Percentiles rank a stretch among this genome's conserved stretches.
These are phyloP conservation scores for Mesocricetus auratus DNA, from an alignment of 2,113 vertebrate species.

Conservation along the genomic window DNA sequence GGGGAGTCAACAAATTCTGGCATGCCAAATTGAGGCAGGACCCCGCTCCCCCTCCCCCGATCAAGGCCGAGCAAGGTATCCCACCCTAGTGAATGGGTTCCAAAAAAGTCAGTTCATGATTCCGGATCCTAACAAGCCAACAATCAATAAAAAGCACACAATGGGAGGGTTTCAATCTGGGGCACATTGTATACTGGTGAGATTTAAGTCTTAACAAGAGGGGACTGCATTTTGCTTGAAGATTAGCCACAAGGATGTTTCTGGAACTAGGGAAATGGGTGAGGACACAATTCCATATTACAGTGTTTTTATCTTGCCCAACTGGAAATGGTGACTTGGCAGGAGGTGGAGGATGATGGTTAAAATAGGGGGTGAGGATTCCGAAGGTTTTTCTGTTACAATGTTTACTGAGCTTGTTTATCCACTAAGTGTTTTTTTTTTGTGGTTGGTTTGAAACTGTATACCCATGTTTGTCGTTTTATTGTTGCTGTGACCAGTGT, in stretches of 20 bases:
- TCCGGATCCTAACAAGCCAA: background rate
- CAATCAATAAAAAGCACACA: background rate
- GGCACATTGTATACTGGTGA: background rate
- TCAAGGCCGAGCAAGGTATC: too few species aligned
- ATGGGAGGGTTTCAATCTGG: background rate
- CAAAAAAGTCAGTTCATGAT: background rate
- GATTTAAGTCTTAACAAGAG: background rate
- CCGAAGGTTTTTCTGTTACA: background rate
- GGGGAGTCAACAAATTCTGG: too few species aligned
- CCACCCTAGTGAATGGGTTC: too few species aligned
- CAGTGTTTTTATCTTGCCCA: accelerated
- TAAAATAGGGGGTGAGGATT: background rate
- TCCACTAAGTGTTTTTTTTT: slow-evolving; percentile 26
- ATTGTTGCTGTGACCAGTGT: background rate
- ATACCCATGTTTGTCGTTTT: background rate
- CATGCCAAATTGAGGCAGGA: too few species aligned
- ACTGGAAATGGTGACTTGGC: background rate
- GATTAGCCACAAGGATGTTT: background rate
- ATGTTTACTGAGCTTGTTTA: slow-evolving; percentile 55
- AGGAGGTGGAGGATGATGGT: background rate
- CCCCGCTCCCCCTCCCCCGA: too few species aligned
- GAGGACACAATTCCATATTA: background rate
- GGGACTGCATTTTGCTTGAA: background rate
- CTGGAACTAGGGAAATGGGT: background rate
- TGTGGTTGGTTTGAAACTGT: slow-evolving; percentile 25